phyloP scores from a whole-genome alignment of 1,140 invertebrate species.

The Atta colombica region DNA sequence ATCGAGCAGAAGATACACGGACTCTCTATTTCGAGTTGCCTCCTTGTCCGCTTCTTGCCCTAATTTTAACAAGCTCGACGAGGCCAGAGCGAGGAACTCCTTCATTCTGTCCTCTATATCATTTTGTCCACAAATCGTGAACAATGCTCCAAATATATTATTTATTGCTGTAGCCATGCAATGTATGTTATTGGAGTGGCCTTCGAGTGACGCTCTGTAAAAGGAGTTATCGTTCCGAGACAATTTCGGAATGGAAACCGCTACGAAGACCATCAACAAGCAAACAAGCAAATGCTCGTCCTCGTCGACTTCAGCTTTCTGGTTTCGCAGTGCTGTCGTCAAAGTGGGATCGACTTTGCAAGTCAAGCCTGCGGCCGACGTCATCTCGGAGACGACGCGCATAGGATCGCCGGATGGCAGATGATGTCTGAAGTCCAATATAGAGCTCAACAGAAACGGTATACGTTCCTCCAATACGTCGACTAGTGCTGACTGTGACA shows the following conservation, averaged over 20 bases:
- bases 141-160: constrained; percentile 98
- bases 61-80: constrained; percentile 96
- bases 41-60: constrained; percentile 99
- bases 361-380: constrained; percentile 96
- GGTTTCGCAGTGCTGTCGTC: constrained; percentile 94
- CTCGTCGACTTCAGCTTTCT: constrained; percentile 95
- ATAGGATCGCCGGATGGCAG: constrained; percentile 96
- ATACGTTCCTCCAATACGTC: constrained; percentile 98
- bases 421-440: constrained; percentile 97
- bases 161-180: constrained; percentile 99
- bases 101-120: constrained; percentile 99
- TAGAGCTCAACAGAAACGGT: constrained; percentile 98
- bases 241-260: constrained; percentile 98
- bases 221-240: constrained; percentile 96
- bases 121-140: constrained; percentile 97
- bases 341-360: constrained; percentile 98
- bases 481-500: constrained; percentile 96
- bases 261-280: constrained; percentile 99
- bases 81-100: constrained; percentile 98
- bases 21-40: constrained; percentile 96
- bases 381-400: constrained; percentile 98
- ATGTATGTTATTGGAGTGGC: constrained; percentile 99
- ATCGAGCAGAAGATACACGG: constrained; percentile 97
- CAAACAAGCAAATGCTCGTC: constrained; percentile 98
- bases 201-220: constrained; percentile 96